Conservation (phyloP, 2,113 vertebrate genomes). For the Platycercus adscitus region DNA sequence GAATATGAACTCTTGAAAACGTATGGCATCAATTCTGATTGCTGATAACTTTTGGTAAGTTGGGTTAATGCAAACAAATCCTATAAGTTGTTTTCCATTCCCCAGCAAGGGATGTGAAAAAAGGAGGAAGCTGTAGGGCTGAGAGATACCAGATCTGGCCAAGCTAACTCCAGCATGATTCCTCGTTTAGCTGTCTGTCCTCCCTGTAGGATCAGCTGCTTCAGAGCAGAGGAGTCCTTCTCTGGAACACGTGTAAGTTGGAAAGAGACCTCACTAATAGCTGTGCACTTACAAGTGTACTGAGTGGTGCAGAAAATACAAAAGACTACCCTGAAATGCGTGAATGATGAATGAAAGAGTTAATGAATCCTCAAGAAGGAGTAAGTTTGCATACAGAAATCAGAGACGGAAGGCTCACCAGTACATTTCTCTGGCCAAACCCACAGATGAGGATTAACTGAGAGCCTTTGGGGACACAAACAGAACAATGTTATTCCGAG, state of each 20-base stretch:
- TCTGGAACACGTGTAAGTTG: not conserved
- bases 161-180: not conserved
- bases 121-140: not conserved
- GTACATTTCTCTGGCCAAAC: constrained; percentile 25
- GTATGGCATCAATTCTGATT: not conserved
- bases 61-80: not conserved
- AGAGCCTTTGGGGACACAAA: constrained; percentile 8
- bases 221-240: not conserved
- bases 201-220: not conserved
- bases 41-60: not conserved
- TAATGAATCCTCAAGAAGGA: constrained; percentile 19
- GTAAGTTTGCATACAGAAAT: constrained; percentile 4
- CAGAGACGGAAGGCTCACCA: not conserved
- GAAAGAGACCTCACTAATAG: not conserved
- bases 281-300: not conserved
- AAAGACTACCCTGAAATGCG: not conserved
- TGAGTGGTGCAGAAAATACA: not conserved
- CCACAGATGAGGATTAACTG: constrained; percentile 25
- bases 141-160: not conserved
- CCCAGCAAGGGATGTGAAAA: not conserved
- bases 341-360: not conserved
- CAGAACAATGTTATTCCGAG: constrained; percentile 8
- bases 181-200: not conserved
- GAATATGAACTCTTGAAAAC: not conserved
- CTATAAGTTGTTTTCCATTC: not conserved